Evolutionary conservation across 2,113 vertebrate species (phyloP).

Genomic region (Misgurnus anguillicaudatus): DNA sequence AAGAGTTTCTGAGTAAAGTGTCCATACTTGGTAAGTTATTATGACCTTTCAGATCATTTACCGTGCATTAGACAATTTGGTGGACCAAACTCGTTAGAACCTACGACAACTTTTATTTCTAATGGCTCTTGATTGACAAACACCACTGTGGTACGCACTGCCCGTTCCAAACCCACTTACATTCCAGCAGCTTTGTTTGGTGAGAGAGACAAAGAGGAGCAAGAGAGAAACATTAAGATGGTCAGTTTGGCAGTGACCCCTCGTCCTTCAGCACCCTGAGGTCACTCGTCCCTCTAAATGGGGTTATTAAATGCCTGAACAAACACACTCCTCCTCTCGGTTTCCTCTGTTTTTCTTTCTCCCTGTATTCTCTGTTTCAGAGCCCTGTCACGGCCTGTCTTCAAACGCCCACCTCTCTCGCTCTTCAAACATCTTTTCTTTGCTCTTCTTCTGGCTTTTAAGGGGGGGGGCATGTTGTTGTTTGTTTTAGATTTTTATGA

Average conservation of each 20-base stretch:
- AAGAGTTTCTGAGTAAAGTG: slow-evolving; percentile 96
- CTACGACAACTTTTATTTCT: not conserved
- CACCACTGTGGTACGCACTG: not conserved
- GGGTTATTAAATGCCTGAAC: slow-evolving; percentile 37
- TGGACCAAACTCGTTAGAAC: not conserved
- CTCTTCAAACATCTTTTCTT: slow-evolving; percentile 31
- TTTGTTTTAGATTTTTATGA: slow-evolving; percentile 30
- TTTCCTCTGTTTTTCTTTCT: slow-evolving; percentile 37
- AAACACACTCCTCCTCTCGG: slow-evolving; percentile 36
- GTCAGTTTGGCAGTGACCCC: slow-evolving; percentile 2
- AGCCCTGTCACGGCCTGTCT: slow-evolving; percentile 37
- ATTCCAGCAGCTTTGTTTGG: slow-evolving; percentile 29
- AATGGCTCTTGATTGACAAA: slow-evolving; percentile 11
- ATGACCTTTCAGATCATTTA: too few species aligned
- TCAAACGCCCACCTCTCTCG: slow-evolving; percentile 12
- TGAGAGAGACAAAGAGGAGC: slow-evolving; percentile 25
- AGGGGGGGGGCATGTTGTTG: slow-evolving; percentile 22
- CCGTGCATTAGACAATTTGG: too few species aligned
- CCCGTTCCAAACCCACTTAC: slow-evolving; percentile 1
- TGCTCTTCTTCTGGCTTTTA: not conserved
- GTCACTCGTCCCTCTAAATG: slow-evolving; percentile 33
- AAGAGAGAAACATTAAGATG: slow-evolving; percentile 13
- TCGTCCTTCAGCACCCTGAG: slow-evolving; percentile 37
- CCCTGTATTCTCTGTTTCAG: slow-evolving; percentile 16
- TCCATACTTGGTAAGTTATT: slow-evolving; percentile 94